Conservation (phyloP, 2,888 invertebrate genomes). For the Norana najaformis region DNA sequence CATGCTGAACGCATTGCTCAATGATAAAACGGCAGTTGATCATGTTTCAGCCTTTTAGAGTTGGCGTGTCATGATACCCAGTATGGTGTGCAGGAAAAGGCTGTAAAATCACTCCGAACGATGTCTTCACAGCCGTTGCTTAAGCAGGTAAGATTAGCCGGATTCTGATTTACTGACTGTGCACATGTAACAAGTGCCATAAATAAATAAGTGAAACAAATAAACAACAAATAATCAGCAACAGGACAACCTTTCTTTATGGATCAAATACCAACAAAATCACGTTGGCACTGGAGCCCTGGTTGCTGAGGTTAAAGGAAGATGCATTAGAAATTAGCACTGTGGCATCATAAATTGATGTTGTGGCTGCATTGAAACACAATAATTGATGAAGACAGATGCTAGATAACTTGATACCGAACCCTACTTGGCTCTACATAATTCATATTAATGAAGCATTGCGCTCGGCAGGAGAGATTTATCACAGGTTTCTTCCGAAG, state of each 20-base stretch:
- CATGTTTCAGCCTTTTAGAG: conserved; percentile 54
- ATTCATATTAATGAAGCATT: neutral
- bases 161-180: neutral
- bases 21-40: neutral
- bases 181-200: neutral
- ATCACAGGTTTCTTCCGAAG: neutral
- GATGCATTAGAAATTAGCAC: neutral
- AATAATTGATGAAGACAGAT: too few relatives aligned
- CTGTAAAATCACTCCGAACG: conserved; percentile 55
- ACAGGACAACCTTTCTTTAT: neutral
- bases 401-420: too few relatives aligned
- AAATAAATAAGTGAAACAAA: neutral
- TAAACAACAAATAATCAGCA: too few relatives aligned
- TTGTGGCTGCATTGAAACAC: neutral
- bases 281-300: neutral
- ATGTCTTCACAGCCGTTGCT: conserved; percentile 53
- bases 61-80: conserved; percentile 58
- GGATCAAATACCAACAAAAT: neutral
- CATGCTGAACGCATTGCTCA: neutral
- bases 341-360: neutral
- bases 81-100: conserved; percentile 56
- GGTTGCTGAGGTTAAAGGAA: neutral
- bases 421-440: too few relatives aligned
- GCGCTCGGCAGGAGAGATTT: neutral
- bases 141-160: conserved; percentile 55